Evolutionary conservation across 2,888 invertebrate species (phyloP).

Genomic region (Agrochola lychnidis): DNA sequence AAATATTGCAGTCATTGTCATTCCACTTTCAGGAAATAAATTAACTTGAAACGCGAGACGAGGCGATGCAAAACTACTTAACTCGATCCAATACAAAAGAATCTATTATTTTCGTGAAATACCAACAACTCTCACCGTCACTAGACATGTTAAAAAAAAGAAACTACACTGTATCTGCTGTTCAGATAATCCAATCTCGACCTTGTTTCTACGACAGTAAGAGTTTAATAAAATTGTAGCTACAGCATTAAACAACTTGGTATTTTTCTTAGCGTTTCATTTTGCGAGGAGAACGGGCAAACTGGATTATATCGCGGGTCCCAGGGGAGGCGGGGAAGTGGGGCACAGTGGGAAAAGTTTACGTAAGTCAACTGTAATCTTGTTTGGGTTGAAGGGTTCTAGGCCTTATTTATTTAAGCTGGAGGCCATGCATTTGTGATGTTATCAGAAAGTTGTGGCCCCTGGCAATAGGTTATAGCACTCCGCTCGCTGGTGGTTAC

Average conservation of each 20-base stretch:
- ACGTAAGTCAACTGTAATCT: slow-evolving; percentile 82
- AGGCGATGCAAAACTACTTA: not conserved
- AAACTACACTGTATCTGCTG: slow-evolving; percentile 17
- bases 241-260: slow-evolving; percentile 44
- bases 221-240: slow-evolving; percentile 46
- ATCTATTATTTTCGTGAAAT: slow-evolving; percentile 65
- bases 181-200: slow-evolving; percentile 45
- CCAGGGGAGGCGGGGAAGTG: slow-evolving; percentile 68
- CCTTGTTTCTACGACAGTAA: slow-evolving; percentile 46
- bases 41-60: slow-evolving; percentile 10
- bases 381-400: slow-evolving; percentile 73
- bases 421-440: slow-evolving; percentile 51
- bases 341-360: slow-evolving; percentile 75
- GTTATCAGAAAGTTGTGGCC: slow-evolving; percentile 30
- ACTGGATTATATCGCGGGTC: slow-evolving; percentile 85
- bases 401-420: slow-evolving; percentile 62
- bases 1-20: not conserved
- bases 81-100: slow-evolving; percentile 45
- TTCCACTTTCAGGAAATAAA: slow-evolving; percentile 17
- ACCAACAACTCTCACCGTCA: slow-evolving; percentile 49
- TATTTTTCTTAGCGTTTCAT: slow-evolving; percentile 71
- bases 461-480: slow-evolving; percentile 8
- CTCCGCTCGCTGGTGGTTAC: not conserved
- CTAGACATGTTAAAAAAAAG: slow-evolving; percentile 43
- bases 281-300: slow-evolving; percentile 79